Conservation (phyloP, 2,888 invertebrate species). For the Rhamphomyia laevipes region DNA sequence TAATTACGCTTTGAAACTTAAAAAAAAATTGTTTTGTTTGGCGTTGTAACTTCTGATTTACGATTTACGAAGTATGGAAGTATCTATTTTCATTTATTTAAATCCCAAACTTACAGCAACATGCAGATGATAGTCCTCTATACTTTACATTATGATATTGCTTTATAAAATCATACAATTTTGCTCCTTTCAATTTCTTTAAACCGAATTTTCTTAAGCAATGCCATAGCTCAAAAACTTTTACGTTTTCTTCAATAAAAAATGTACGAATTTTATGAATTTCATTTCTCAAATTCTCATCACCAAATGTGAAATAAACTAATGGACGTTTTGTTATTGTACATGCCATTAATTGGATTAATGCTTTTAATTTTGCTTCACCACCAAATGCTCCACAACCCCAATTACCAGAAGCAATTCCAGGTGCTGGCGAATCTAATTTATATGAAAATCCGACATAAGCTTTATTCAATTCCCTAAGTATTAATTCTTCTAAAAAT, state of each 20-base stretch:
- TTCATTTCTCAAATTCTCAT: conserved; percentile 50
- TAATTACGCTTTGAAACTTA: too few species aligned
- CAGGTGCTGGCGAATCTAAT: conserved; percentile 39
- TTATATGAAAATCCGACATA: conserved; percentile 52
- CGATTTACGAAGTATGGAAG: too few species aligned
- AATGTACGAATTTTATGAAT: conserved; percentile 50
- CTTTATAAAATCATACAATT: conserved; percentile 41
- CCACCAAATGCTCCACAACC: conserved; percentile 86
- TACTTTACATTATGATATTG: conserved; percentile 27
- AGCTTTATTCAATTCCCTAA: conserved; percentile 80
- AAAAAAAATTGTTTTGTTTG: too few species aligned
- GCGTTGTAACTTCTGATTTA: too few species aligned
- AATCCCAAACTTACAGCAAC: too few species aligned
- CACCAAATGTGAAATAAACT: conserved; percentile 76
- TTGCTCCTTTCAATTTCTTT: neutral
- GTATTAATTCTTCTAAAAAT: conserved; percentile 47
- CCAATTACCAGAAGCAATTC: conserved; percentile 89
- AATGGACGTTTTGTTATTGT: conserved; percentile 48
- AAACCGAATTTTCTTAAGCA: conserved; percentile 40
- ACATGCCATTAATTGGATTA: conserved; percentile 68
- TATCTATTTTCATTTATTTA: too few species aligned
- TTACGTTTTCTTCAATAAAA: conserved; percentile 45
- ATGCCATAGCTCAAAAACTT: conserved; percentile 44
- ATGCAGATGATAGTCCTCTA: too few species aligned
- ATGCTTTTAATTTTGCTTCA: conserved; percentile 54